These are phyloP conservation scores for Itoplectis maculator DNA, from an alignment of 2,888 invertebrate genomes.

Conservation along the genomic window DNA sequence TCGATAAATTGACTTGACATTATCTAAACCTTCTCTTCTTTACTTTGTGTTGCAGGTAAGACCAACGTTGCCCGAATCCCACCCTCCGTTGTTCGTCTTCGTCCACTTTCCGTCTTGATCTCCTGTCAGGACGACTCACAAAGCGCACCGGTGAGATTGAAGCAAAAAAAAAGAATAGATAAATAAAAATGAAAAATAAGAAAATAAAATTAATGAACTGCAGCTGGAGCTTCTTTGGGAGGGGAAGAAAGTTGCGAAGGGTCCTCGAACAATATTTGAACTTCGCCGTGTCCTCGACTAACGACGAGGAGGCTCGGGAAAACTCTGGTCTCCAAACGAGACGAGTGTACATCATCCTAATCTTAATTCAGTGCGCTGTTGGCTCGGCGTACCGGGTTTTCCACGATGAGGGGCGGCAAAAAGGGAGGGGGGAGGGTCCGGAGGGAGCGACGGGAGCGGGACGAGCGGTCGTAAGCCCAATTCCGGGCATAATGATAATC, in stretches of 20 bases:
- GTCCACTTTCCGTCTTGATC: constrained; percentile 45
- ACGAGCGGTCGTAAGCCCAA: not conserved
- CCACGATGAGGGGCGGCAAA: no score
- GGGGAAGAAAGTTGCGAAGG: constrained; percentile 12
- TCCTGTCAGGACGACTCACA: constrained; percentile 21
- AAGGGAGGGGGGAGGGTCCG: no score
- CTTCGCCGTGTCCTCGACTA: constrained; percentile 12
- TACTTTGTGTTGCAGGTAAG: constrained; percentile 69
- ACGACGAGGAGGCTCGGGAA: constrained; percentile 24
- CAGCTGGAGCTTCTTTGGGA: not conserved
- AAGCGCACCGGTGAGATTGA: constrained; percentile 17
- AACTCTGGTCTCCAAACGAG: not conserved
- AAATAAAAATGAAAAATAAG: not conserved
- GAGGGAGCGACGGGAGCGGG: no score
- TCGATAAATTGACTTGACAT: constrained; percentile 10
- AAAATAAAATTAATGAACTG: constrained; percentile 24
- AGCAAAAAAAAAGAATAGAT: not conserved
- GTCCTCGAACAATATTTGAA: constrained; percentile 58
- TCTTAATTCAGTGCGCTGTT: constrained; percentile 81
- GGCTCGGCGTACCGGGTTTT: constrained; percentile 44
- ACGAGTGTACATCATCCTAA: constrained; percentile 76
- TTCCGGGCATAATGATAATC: constrained; percentile 47
- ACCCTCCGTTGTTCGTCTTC: constrained; percentile 14
- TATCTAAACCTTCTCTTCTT: constrained; percentile 38
- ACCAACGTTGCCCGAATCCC: constrained; percentile 18